Conservation (phyloP, 2,888 invertebrate species). For the Euspilapteryx auroguttella region DNA sequence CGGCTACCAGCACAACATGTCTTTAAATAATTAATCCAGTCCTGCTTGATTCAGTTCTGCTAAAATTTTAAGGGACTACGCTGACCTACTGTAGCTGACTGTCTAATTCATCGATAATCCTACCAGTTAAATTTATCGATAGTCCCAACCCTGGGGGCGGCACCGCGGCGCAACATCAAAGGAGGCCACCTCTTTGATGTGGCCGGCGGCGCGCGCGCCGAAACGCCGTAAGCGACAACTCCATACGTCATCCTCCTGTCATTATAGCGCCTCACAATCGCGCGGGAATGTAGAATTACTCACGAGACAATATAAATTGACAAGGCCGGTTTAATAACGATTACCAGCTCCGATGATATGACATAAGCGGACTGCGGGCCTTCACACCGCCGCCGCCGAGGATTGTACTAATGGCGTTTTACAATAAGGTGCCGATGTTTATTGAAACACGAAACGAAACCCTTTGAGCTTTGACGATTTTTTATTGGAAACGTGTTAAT, state of each 20-base stretch:
- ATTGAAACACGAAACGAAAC: too few species aligned
- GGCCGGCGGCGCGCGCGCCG: conserved; percentile 58
- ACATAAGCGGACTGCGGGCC: background rate
- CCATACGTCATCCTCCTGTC: conserved; percentile 61
- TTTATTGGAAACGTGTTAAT: background rate
- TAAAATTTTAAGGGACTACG: too few species aligned
- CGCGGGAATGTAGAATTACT: conserved; percentile 51
- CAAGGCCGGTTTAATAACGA: conserved; percentile 45
- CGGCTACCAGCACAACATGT: too few species aligned
- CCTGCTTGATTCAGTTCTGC: too few species aligned
- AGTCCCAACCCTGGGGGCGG: conserved; percentile 34
- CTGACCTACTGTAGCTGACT: too few species aligned
- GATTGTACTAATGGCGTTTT: too few species aligned
- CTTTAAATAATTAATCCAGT: too few species aligned
- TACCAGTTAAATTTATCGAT: too few species aligned
- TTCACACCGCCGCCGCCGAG: too few species aligned
- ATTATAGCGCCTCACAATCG: conserved; percentile 60
- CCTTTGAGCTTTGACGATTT: background rate
- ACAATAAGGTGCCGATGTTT: conserved; percentile 4
- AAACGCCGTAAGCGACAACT: conserved; percentile 61
- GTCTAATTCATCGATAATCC: conserved; percentile 3
- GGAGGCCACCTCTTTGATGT: conserved; percentile 59
- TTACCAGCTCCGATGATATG: conserved; percentile 17
- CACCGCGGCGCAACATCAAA: conserved; percentile 52
- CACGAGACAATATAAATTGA: conserved; percentile 60